Conservation (phyloP, 2,113 vertebrate species). For the Axis porcinus region DNA sequence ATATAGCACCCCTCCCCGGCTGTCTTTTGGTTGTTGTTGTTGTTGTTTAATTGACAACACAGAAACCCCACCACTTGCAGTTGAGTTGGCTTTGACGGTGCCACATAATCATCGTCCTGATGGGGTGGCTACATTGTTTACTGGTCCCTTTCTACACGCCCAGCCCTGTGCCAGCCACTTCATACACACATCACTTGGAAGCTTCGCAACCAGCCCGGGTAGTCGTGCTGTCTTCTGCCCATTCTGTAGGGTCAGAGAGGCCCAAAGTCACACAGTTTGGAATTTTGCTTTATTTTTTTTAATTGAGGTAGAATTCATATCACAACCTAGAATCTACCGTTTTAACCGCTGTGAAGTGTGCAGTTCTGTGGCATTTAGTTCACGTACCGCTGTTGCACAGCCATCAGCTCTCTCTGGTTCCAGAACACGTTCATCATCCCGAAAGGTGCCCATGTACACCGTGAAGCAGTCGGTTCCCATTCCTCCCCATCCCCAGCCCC, state of each 20-base stretch:
- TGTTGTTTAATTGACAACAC: background rate
- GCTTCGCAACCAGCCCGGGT: background rate
- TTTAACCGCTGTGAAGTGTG: background rate
- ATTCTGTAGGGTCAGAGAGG: background rate
- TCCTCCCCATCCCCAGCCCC: background rate
- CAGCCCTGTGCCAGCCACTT: background rate
- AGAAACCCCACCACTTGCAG: background rate
- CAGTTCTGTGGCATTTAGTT: background rate
- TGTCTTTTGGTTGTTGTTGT: background rate
- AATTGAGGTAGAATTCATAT: background rate
- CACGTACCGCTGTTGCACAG: fast-evolving
- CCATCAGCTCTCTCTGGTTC: background rate
- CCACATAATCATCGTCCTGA: fast-evolving
- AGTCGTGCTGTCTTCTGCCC: background rate
- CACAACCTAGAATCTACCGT: background rate
- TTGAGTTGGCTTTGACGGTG: background rate
- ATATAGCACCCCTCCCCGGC: no score
- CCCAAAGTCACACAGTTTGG: background rate
- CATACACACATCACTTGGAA: fast-evolving
- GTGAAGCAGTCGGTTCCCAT: background rate
- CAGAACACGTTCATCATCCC: background rate
- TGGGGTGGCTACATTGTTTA: fast-evolving
- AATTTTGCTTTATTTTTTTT: background rate
- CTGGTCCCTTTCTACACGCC: background rate
- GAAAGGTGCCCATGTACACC: background rate